Conservation (phyloP, 1,140 invertebrate genomes). For the Drosophila rufa region DNA sequence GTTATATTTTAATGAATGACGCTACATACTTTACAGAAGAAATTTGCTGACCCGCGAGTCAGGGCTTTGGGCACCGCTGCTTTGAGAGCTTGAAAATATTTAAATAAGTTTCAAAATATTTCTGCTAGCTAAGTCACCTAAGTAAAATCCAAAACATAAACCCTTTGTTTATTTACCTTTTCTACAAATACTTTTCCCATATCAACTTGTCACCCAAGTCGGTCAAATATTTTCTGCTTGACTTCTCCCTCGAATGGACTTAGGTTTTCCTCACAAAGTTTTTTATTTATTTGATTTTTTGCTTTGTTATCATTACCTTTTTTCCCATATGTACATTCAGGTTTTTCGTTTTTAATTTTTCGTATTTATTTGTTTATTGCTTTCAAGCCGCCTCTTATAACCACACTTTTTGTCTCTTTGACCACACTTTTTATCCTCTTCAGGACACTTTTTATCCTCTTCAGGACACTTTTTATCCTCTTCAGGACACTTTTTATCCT, state of each 20-base stretch:
- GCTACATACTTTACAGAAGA: too few relatives aligned
- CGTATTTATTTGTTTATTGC: constrained; percentile 13
- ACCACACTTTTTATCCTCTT: too few relatives aligned
- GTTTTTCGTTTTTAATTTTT: constrained; percentile 18
- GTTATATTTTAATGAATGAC: too few relatives aligned
- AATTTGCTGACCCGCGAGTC: too few relatives aligned
- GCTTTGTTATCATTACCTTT: constrained; percentile 14
- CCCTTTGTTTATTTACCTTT: neutral
- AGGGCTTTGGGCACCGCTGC: too few relatives aligned
- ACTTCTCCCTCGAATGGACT: constrained; percentile 43
- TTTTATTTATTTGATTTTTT: constrained; percentile 15
- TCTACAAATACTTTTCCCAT: neutral
- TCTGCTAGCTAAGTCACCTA: neutral
- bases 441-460: too few relatives aligned
- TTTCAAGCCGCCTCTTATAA: constrained; percentile 22
- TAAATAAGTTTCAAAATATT: neutral
- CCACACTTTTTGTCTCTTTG: too few relatives aligned
- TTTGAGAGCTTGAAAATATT: too few relatives aligned
- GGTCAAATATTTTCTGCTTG: constrained; percentile 16
- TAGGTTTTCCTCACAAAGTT: constrained; percentile 37
- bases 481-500: too few relatives aligned
- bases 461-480: too few relatives aligned
- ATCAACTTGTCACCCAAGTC: neutral
- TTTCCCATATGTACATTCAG: neutral
- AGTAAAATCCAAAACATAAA: neutral